Conservation (phyloP, 2,797 vertebrate species). For the Ibycter americanus region DNA sequence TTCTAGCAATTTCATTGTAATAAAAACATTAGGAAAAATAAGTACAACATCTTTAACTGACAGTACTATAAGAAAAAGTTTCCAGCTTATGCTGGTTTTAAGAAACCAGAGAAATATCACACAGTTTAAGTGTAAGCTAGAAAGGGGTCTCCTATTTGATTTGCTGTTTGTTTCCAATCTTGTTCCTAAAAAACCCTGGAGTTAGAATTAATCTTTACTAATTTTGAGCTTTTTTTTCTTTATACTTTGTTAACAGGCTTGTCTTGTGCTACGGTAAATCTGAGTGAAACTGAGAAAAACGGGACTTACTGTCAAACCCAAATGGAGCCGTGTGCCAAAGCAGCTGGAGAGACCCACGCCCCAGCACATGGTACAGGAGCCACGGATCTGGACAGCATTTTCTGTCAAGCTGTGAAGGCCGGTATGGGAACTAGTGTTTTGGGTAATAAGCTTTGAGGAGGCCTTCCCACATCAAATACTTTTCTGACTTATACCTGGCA, state of each 20-base stretch:
- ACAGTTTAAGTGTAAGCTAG: not conserved
- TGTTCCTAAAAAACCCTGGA: rapidly evolving
- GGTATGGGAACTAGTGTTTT: not conserved
- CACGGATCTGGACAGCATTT: not conserved
- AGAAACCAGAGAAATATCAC: not conserved
- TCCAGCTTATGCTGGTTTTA: not conserved
- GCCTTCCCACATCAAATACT: not conserved
- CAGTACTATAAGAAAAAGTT: not conserved
- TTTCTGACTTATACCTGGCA: not conserved
- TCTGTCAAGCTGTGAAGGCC: not conserved
- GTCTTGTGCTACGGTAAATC: not conserved
- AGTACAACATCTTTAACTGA: not conserved
- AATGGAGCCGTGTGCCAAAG: not conserved
- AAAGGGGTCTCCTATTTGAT: not conserved
- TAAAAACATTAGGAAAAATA: not conserved
- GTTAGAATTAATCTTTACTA: not conserved
- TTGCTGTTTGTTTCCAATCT: not conserved
- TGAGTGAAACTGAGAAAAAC: not conserved
- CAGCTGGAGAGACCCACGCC: not conserved
- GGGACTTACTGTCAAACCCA: not conserved
- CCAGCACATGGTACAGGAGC: not conserved
- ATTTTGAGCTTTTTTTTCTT: not conserved
- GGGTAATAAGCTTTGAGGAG: not conserved
- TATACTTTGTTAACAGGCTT: not conserved
- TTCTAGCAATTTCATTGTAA: not conserved